Evolutionary conservation across 1,140 invertebrate genomes (phyloP).

Genomic region (Brachystomella parvula): DNA sequence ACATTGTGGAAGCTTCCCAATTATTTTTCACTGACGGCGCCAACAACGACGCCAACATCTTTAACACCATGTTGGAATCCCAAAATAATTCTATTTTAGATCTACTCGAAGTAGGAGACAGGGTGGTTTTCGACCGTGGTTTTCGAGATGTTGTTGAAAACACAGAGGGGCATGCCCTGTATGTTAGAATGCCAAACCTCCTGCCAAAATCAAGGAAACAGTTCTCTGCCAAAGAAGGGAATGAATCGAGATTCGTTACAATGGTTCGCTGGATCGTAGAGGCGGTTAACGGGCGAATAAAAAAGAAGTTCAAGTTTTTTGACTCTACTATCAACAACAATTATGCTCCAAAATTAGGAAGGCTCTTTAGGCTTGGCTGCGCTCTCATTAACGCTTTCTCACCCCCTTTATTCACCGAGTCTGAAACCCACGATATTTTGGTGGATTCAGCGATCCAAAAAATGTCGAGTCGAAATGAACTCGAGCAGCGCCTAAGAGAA

Average conservation of each 20-base stretch:
- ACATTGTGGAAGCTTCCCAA: conserved; percentile 15
- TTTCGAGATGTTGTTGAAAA: conserved; percentile 8
- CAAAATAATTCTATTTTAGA: neutral
- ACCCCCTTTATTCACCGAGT: neutral
- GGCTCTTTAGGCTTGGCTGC: neutral
- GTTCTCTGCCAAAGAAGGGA: conserved; percentile 3
- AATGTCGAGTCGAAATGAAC: neutral
- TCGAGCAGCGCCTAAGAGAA: neutral
- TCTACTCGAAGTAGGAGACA: neutral
- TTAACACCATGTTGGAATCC: conserved; percentile 11
- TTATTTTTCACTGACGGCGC: conserved; percentile 9
- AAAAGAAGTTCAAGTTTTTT: conserved; percentile 19
- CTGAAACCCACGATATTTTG: neutral
- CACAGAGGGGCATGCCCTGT: neutral
- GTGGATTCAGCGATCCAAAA: neutral
- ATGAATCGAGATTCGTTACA: conserved; percentile 5
- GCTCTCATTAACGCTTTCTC: conserved; percentile 13
- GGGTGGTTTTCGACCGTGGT: conserved; percentile 12
- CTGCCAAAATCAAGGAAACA: conserved; percentile 25
- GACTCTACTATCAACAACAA: neutral
- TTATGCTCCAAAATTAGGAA: neutral
- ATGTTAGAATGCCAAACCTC: neutral
- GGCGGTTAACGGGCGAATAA: conserved; percentile 13
- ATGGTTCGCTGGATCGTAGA: conserved; percentile 22
- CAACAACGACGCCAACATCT: conserved; percentile 23